phyloP scores from a whole-genome alignment of 2,888 invertebrate species.

The Heliconius charithonia region DNA sequence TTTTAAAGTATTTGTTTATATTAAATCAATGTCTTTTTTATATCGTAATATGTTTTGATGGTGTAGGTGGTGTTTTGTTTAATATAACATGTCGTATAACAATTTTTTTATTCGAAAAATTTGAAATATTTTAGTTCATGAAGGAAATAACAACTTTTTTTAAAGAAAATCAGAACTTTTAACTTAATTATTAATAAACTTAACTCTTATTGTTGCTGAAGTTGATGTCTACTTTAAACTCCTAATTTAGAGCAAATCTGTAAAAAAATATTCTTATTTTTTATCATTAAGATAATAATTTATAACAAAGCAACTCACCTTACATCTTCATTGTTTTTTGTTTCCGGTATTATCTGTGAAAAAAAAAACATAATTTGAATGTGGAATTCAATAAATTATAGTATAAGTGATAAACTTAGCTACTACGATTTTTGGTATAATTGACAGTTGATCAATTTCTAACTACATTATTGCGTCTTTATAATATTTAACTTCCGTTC shows the following conservation, averaged over 20 bases:
- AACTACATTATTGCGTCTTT: not conserved
- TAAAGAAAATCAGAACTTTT: too few relatives aligned
- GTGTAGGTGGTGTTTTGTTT: too few relatives aligned
- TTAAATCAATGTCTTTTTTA: not conserved
- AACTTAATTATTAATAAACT: too few relatives aligned
- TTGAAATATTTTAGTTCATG: too few relatives aligned
- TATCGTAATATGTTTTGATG: too few relatives aligned
- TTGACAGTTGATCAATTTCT: slow-evolving; percentile 6
- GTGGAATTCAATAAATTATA: slow-evolving; percentile 10
- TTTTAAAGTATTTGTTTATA: too few relatives aligned
- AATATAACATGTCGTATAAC: too few relatives aligned
- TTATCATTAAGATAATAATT: not conserved
- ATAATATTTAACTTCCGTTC: not conserved
- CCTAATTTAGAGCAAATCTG: not conserved
- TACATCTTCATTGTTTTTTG: slow-evolving; percentile 42
- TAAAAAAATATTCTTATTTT: not conserved
- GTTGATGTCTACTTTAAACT: not conserved
- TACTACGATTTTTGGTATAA: not conserved
- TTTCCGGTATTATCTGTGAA: slow-evolving; percentile 33
- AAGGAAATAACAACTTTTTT: too few relatives aligned
- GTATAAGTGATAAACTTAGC: not conserved
- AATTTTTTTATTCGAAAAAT: too few relatives aligned
- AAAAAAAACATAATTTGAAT: slow-evolving; percentile 24
- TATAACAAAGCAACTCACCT: slow-evolving; percentile 43
- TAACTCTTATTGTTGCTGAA: too few relatives aligned